These are phyloP conservation scores for Hyperoodon ampullatus DNA, from an alignment of 2,113 vertebrate genomes.

Conservation along the genomic window DNA sequence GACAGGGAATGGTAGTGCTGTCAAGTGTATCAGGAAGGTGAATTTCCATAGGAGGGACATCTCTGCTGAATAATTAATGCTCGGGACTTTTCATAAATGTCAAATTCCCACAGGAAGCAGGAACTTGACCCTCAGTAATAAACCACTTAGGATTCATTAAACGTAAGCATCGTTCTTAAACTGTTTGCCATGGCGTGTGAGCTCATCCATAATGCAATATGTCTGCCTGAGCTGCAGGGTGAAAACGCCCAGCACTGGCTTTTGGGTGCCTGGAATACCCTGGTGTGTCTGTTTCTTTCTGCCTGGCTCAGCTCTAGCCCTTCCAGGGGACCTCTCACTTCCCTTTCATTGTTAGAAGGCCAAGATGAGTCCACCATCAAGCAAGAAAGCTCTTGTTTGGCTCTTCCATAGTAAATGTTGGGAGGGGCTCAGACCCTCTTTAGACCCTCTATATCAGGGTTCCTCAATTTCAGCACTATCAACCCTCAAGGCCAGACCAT, in stretches of 20 bases:
- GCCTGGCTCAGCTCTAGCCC: not conserved
- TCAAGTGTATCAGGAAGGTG: constrained; percentile 51
- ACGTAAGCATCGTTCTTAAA: constrained; percentile 81
- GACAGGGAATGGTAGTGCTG: constrained; percentile 42
- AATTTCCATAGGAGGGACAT: constrained; percentile 65
- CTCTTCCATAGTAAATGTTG: not conserved
- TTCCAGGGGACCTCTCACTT: not conserved
- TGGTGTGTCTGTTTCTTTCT: not conserved
- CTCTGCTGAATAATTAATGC: constrained; percentile 83
- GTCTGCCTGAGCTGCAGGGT: constrained; percentile 56
- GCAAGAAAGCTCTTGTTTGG: not conserved
- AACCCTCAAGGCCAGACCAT: not conserved
- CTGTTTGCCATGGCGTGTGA: constrained; percentile 81
- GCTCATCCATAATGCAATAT: constrained; percentile 84
- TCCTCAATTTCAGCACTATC: fast-evolving
- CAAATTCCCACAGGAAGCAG: constrained; percentile 84
- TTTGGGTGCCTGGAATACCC: constrained; percentile 54
- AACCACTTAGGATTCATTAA: constrained; percentile 88
- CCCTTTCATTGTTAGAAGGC: constrained; percentile 2
- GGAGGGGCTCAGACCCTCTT: not conserved
- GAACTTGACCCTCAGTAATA: constrained; percentile 85
- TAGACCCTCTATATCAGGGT: fast-evolving
- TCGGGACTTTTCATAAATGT: constrained; percentile 82
- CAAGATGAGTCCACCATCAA: constrained; percentile 39
- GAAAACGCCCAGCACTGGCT: constrained; percentile 66